These are phyloP conservation scores for Drosophila simulans DNA, from an alignment of 1,140 invertebrate genomes.

Conservation along the genomic window DNA sequence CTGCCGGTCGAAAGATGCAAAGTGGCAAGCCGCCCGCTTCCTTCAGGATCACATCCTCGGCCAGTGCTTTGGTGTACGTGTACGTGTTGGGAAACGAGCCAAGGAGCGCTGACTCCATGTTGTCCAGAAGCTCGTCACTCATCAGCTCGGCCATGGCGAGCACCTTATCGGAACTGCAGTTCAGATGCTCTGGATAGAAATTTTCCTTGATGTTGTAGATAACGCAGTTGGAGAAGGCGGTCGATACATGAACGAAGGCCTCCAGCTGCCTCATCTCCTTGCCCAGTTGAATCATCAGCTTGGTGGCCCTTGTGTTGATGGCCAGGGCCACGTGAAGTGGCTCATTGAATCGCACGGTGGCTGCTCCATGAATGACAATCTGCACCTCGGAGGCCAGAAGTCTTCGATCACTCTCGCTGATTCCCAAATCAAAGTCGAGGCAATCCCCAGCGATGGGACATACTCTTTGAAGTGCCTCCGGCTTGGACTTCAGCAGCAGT, in stretches of 20 bases:
- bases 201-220: slow-evolving; percentile 87
- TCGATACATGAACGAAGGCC: slow-evolving; percentile 89
- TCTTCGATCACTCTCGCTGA: slow-evolving; percentile 86
- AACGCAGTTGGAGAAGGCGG: slow-evolving; percentile 90
- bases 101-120: slow-evolving; percentile 88
- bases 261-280: slow-evolving; percentile 89
- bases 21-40: slow-evolving; percentile 89
- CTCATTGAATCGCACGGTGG: slow-evolving; percentile 93
- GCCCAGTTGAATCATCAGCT: slow-evolving; percentile 86
- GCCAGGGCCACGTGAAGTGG: slow-evolving; percentile 87
- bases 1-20: slow-evolving; percentile 89
- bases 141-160: slow-evolving; percentile 85
- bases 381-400: slow-evolving; percentile 84
- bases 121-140: slow-evolving; percentile 87
- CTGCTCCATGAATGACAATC: slow-evolving; percentile 93
- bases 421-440: slow-evolving; percentile 87
- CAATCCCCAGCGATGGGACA: slow-evolving; percentile 86
- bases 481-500: slow-evolving; percentile 19
- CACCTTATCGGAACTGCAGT: slow-evolving; percentile 88
- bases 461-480: slow-evolving; percentile 31
- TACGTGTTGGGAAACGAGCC: slow-evolving; percentile 93
- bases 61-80: slow-evolving; percentile 92
- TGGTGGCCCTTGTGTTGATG: slow-evolving; percentile 87
- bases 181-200: slow-evolving; percentile 88
- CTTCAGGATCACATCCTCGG: slow-evolving; percentile 89